Evolutionary conservation across 2,888 invertebrate species (phyloP).

Genomic region (Pyrochroa serraticornis): DNA sequence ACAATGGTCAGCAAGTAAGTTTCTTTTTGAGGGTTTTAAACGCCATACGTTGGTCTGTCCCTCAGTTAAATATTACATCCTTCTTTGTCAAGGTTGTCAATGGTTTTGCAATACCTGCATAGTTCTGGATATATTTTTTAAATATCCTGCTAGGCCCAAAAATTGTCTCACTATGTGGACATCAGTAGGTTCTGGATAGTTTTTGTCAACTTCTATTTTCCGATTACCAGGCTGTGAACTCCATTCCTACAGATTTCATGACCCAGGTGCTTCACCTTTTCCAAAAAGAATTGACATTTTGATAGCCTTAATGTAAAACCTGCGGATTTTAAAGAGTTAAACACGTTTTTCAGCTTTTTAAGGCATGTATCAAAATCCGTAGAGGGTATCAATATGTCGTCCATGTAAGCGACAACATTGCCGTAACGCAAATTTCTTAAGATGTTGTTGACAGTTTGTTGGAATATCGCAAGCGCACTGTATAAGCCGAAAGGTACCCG

Average conservation of each 20-base stretch:
- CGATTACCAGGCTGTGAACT: background rate
- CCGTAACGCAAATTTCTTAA: background rate
- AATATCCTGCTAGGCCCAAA: background rate
- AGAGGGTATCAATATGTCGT: slow-evolving; percentile 1
- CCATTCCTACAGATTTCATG: slow-evolving; percentile 1
- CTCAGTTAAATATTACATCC: too few species aligned
- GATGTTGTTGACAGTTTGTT: background rate
- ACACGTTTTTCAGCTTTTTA: background rate
- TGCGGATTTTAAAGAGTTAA: background rate
- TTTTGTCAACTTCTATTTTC: background rate
- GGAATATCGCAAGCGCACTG: background rate
- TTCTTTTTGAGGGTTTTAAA: too few species aligned
- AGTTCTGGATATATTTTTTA: slow-evolving; percentile 1
- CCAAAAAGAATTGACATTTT: background rate
- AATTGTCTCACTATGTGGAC: background rate
- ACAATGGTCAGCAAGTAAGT: too few species aligned
- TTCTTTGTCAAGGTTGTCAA: too few species aligned
- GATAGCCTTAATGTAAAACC: background rate
- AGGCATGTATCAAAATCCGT: background rate
- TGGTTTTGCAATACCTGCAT: too few species aligned
- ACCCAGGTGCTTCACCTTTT: background rate
- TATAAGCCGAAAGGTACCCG: background rate
- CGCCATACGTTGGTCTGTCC: too few species aligned
- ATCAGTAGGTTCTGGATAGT: background rate
- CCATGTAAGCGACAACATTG: background rate